phyloP scores from a whole-genome alignment of 2,797 vertebrate genomes.

The Selene dorsalis region DNA sequence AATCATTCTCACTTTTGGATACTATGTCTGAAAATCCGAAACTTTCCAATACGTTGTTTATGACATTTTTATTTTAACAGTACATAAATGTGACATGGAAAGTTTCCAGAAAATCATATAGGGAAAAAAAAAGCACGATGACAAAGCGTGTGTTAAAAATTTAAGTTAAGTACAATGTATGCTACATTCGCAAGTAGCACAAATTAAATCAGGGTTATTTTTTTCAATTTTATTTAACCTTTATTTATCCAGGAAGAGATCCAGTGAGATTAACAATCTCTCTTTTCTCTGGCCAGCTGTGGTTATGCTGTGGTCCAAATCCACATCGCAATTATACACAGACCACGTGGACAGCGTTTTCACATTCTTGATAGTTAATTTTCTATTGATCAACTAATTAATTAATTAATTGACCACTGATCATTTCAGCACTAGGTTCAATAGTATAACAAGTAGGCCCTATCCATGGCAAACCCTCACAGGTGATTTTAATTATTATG shows the following conservation, averaged over 20 bases:
- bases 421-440: neutral
- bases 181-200: neutral
- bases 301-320: neutral
- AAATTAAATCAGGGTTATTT: neutral
- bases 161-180: neutral
- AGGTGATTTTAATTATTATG: conserved; percentile 25
- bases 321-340: neutral
- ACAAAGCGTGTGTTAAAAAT: neutral
- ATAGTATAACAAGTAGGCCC: neutral
- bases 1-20: neutral
- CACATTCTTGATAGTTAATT: neutral
- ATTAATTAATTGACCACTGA: neutral
- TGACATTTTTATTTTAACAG: conserved; percentile 2
- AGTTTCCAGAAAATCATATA: neutral
- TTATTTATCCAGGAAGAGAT: no score
- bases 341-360: no score
- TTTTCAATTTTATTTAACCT: no score
- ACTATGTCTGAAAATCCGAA: neutral
- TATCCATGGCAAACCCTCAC: conserved; percentile 14
- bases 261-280: no score
- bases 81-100: neutral
- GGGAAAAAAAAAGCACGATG: neutral
- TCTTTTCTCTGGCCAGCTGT: no score
- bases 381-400: neutral
- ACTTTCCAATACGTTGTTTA: neutral